Percentiles rank a stretch among this genome's conserved stretches.
These are phyloP conservation scores for Dendrolimus punctatus DNA, from an alignment of 1,140 invertebrate species.

Conservation along the genomic window DNA sequence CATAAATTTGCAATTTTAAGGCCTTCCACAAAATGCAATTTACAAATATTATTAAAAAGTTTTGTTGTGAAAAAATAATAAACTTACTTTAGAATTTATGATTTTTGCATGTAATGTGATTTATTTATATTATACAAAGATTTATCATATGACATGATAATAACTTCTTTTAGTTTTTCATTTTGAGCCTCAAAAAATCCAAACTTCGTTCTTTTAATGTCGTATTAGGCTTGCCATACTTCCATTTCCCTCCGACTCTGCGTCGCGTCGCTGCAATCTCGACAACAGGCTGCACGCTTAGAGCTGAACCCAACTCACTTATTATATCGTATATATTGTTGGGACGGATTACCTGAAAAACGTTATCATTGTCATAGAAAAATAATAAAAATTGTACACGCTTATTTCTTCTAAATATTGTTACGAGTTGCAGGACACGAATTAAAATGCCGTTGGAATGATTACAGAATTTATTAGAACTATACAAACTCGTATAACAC, in stretches of 20 bases:
- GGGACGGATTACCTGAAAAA: slow-evolving; percentile 38
- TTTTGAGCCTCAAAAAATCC: too few relatives aligned
- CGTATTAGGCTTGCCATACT: slow-evolving; percentile 21
- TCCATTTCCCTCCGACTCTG: slow-evolving; percentile 11
- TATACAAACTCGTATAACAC: too few relatives aligned
- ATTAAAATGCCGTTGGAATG: too few relatives aligned
- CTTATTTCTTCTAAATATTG: neutral
- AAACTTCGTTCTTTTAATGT: neutral
- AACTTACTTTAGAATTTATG: neutral
- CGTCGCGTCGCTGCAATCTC: slow-evolving; percentile 23
- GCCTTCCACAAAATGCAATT: too few relatives aligned
- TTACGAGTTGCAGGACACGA: too few relatives aligned
- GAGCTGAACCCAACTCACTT: slow-evolving; percentile 19
- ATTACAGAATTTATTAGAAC: too few relatives aligned
- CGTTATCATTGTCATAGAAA: neutral
- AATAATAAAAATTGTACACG: neutral
- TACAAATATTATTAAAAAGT: too few relatives aligned
- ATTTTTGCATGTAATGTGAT: slow-evolving; percentile 1
- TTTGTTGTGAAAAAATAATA: too few relatives aligned
- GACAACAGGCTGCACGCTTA: slow-evolving; percentile 32
- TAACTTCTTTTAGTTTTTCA: too few relatives aligned
- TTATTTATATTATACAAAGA: too few relatives aligned
- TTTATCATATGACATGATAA: too few relatives aligned
- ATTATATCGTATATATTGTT: slow-evolving; percentile 28
- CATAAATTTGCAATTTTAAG: too few relatives aligned